Conservation (phyloP, 2,113 vertebrate species). For the Calypte anna region DNA sequence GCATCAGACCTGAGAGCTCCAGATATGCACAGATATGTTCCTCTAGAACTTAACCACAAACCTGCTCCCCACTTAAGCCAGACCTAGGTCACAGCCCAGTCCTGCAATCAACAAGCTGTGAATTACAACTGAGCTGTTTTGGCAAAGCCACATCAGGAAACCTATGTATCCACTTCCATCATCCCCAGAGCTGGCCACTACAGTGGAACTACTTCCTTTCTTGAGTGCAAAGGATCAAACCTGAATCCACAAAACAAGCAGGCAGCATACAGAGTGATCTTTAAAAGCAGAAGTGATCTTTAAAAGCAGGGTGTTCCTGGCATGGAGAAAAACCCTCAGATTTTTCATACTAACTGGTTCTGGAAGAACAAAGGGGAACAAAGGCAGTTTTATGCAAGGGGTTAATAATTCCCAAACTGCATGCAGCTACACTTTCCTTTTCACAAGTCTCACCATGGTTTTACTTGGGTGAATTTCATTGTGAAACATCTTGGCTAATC, state of each 20-base stretch:
- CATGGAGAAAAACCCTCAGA: not conserved
- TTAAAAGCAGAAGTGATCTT: not conserved
- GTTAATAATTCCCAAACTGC: not conserved
- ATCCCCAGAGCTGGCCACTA: not conserved
- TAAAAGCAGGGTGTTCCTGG: not conserved
- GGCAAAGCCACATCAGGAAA: not conserved
- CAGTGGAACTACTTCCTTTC: not conserved
- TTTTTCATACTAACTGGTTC: not conserved
- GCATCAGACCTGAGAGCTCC: not conserved
- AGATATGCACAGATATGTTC: not conserved
- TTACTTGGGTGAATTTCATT: not conserved
- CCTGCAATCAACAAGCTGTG: not conserved
- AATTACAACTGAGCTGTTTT: not conserved
- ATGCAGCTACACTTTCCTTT: not conserved
- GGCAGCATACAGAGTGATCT: not conserved
- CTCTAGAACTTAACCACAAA: not conserved
- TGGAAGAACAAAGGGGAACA: not conserved
- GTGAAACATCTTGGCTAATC: not conserved
- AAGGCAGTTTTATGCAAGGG: not conserved
- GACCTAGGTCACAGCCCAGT: not conserved
- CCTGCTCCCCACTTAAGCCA: not conserved
- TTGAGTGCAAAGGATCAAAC: not conserved
- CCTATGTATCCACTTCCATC: not conserved
- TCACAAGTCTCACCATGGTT: not conserved
- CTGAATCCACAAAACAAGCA: not conserved